These are phyloP conservation scores for Corella eumyota DNA, from an alignment of 23 tunicate genomes.

Conservation along the genomic window DNA sequence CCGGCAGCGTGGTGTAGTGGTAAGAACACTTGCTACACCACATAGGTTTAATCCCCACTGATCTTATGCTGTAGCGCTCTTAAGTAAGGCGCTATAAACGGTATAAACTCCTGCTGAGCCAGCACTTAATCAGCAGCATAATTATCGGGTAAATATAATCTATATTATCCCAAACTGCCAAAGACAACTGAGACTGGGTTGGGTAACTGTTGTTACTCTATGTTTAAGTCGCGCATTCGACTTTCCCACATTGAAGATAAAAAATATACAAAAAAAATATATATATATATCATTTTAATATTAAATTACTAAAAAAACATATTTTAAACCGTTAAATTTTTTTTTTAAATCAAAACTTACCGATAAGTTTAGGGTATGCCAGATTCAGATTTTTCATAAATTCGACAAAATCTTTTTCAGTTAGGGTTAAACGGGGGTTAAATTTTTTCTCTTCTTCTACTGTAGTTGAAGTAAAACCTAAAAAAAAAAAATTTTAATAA, in stretches of 20 bases:
- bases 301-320: not conserved
- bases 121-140: no score
- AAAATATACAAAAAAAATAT: no score
- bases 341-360: slow-evolving; percentile 11
- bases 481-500: slow-evolving; percentile 6
- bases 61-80: no score
- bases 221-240: no score
- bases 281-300: not conserved
- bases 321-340: not conserved
- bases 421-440: slow-evolving; percentile 45
- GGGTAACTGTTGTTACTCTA: no score
- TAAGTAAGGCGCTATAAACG: no score
- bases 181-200: no score
- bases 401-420: slow-evolving; percentile 54
- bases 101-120: no score
- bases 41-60: no score
- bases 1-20: not conserved
- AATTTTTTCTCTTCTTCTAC: slow-evolving; percentile 58
- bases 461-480: slow-evolving; percentile 56
- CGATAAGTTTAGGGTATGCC: slow-evolving; percentile 43
- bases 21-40: not conserved
- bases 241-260: no score
- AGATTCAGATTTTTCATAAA: slow-evolving; percentile 67
- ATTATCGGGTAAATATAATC: no score
- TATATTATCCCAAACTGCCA: no score